Conservation (phyloP, 1,140 invertebrate genomes). For the Dreissena rostriformis region DNA sequence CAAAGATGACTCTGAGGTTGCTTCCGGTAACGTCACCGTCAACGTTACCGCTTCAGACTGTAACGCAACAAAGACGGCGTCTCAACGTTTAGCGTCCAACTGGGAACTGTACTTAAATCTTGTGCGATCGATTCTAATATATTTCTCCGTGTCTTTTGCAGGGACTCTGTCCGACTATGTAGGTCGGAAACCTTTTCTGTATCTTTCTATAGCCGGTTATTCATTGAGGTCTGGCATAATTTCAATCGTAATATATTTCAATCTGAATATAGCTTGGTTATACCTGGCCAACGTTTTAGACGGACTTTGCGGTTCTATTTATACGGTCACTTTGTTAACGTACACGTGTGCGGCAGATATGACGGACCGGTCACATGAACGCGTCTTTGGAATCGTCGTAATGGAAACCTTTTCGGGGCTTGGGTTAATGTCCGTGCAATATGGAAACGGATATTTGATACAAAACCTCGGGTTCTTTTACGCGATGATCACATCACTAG, state of each 20-base stretch:
- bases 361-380: not conserved
- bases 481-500: slow-evolving; percentile 4
- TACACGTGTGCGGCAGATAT: slow-evolving; percentile 19
- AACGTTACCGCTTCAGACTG: not conserved
- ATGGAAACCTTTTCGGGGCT: slow-evolving; percentile 17
- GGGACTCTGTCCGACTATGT: slow-evolving; percentile 35
- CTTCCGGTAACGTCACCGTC: not conserved
- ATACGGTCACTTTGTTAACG: not conserved
- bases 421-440: slow-evolving; percentile 2
- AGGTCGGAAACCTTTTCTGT: slow-evolving; percentile 18
- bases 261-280: slow-evolving; percentile 28
- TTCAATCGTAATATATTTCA: slow-evolving; percentile 20
- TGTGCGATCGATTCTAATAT: slow-evolving; percentile 8
- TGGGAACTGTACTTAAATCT: slow-evolving; percentile 34
- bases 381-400: not conserved
- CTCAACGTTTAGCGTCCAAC: slow-evolving; percentile 8
- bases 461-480: slow-evolving; percentile 28
- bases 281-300: slow-evolving; percentile 14
- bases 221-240: slow-evolving; percentile 2
- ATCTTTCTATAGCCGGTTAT: slow-evolving; percentile 3
- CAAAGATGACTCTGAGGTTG: not conserved
- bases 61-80: not conserved
- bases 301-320: slow-evolving; percentile 8
- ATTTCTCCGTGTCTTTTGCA: not conserved
- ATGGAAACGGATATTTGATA: slow-evolving; percentile 42